Percentiles rank a stretch among this genome's conserved stretches.
phyloP scores from a whole-genome alignment of 2,113 vertebrate genomes.

The Nothocercus julius region DNA sequence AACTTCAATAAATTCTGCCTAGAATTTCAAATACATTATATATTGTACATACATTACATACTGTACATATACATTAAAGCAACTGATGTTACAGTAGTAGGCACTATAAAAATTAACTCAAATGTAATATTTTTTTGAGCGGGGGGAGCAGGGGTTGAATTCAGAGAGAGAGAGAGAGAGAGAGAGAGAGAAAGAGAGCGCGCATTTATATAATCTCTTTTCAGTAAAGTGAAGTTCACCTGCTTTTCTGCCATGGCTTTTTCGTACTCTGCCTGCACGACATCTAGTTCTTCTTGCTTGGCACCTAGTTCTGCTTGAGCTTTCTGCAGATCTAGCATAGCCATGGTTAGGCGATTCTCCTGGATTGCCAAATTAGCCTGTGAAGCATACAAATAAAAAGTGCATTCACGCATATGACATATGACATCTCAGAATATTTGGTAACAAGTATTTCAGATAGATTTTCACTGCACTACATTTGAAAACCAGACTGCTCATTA shows the following conservation, averaged over 20 bases:
- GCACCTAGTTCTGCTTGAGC: conserved; percentile 85
- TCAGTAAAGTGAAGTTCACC: conserved; percentile 59
- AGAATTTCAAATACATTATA: neutral
- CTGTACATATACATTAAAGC: neutral
- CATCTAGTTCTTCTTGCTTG: conserved; percentile 85
- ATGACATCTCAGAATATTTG: neutral
- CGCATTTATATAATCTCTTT: neutral
- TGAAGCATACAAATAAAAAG: neutral
- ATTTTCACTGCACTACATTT: neutral
- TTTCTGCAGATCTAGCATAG: conserved; percentile 84
- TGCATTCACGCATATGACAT: neutral
- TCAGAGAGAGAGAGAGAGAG: neutral
- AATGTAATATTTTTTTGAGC: neutral
- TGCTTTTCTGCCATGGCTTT: conserved; percentile 86
- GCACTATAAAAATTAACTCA: neutral
- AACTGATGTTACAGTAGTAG: neutral
- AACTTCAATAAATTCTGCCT: neutral
- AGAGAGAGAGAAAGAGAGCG: no score
- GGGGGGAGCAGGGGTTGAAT: neutral
- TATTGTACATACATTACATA: no score
- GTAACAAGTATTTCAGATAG: neutral
- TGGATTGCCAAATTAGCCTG: conserved; percentile 88
- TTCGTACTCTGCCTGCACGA: conserved; percentile 85
- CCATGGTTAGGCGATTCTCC: conserved; percentile 80
- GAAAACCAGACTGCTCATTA: neutral